Evolutionary conservation across 2,888 invertebrate genomes (phyloP).

Genomic region (Rhagophthalmus giganteus): DNA sequence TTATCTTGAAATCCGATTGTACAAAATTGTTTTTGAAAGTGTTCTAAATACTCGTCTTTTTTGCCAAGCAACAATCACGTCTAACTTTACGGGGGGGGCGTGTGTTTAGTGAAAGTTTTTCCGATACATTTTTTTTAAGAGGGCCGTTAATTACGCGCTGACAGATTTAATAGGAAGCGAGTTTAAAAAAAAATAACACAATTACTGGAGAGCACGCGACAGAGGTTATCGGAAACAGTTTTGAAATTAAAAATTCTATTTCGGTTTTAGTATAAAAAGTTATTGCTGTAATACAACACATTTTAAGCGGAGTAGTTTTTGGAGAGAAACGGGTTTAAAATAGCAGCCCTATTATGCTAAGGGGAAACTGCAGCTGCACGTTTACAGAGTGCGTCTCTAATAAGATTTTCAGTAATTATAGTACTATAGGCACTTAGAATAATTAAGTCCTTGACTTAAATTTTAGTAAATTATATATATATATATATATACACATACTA

Average conservation of each 20-base stretch:
- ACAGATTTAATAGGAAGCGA: constrained; percentile 13
- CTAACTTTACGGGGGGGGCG: neutral
- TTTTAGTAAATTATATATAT: too few relatives aligned
- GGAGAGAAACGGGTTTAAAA: constrained; percentile 10
- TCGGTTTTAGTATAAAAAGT: neutral
- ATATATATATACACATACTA: too few relatives aligned
- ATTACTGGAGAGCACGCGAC: constrained; percentile 1
- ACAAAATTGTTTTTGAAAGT: neutral
- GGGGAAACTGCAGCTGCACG: constrained; percentile 18
- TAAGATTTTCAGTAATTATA: too few relatives aligned
- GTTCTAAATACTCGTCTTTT: too few relatives aligned
- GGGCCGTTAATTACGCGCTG: constrained; percentile 10
- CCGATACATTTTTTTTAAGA: neutral
- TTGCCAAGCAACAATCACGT: neutral
- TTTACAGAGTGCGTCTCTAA: too few relatives aligned
- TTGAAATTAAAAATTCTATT: neutral
- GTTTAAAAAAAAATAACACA: constrained; percentile 1
- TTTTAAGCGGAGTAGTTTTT: neutral
- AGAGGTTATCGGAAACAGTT: neutral
- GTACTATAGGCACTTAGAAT: too few relatives aligned
- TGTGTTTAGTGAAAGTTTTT: neutral
- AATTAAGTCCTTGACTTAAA: too few relatives aligned
- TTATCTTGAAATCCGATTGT: neutral
- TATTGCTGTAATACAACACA: constrained; percentile 4
- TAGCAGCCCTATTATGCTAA: constrained; percentile 23